A percentile compares a stretch with the other conserved stretches of the same genome.
Conservation (phyloP, 2,888 invertebrate genomes). For the Cybosia mesomella region DNA sequence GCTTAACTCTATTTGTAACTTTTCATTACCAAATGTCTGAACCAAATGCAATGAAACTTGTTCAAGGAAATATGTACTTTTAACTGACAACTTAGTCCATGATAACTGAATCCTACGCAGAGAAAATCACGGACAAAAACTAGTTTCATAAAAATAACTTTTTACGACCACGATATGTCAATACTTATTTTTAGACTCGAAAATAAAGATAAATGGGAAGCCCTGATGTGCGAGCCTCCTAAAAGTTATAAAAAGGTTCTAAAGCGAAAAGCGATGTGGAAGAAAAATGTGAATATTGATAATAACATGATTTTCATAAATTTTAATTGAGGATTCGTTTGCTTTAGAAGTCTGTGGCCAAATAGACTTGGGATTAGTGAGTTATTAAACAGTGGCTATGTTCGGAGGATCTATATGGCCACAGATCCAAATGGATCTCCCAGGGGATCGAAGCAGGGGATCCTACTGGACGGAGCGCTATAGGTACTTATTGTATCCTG, state of each 20-base stretch:
- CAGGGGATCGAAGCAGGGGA: too few species aligned
- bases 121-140: not conserved
- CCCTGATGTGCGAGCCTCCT: not conserved
- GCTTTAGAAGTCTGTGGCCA: not conserved
- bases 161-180: not conserved
- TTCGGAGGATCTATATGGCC: too few species aligned
- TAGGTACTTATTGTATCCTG: too few species aligned
- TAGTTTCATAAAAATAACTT: not conserved
- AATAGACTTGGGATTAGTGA: not conserved
- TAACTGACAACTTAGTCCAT: too few species aligned
- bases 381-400: not conserved
- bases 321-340: conserved; percentile 3
- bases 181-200: conserved; percentile 5
- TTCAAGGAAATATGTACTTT: too few species aligned
- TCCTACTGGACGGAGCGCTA: too few species aligned
- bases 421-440: too few species aligned
- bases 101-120: not conserved
- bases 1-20: not conserved
- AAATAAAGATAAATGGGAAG: not conserved
- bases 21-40: too few species aligned
- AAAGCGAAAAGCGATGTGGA: conserved; percentile 8
- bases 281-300: conserved; percentile 21
- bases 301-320: conserved; percentile 12
- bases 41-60: too few species aligned
- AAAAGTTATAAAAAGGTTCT: conserved; percentile 22